Base-by-base conservation (phyloP, 2,797 vertebrate species). In the Buceros bicornis region DNA sequence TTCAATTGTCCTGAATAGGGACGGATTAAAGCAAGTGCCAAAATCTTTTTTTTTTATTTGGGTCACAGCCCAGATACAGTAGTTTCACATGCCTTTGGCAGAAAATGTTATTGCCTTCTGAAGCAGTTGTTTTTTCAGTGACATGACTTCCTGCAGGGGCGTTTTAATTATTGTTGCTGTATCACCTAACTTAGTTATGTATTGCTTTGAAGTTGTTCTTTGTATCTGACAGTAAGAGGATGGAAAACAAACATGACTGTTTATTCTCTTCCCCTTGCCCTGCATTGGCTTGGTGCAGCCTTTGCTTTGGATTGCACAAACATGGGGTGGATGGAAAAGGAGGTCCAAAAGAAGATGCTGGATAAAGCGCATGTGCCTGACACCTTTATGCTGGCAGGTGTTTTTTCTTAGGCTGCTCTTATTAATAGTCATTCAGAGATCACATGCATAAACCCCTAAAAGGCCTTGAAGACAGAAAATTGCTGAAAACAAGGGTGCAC, bases 151-250 rank as follows among this genome's bases (percentile, higher is more conserved):
- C 91, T 97, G 94, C 94, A 97, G 86, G 95, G 96, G 90, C 29
- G 60, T 96, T 97, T 94, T 97, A 96, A 97, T 96, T 97, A 95
- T 42, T 93, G 91, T 80, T 97, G 90, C 89, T 96, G 89, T 86
- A 97, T 92, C 96, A 93, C 93, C 60, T 83, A 67, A 71, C 74
- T 95, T 90, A 24, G 80, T 94, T 95, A 95, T 29, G 74, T 84
- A 12, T 10, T 80, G 71, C 96, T 97, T 97, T 97, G 96, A 97
- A 96, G 94, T 89, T 76, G 66, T 67, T 71, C 94, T 96, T 95
- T 94, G 71, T 66, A 94, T 94, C 94, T 92, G 67, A 93, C 51
- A 80, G 56, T 56, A 71, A 87, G 64, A 94, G 33, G 70, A 87
- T 54, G 69, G 94, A 93, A 97, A 94, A 94, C 81, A 97, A 96